Base-by-base conservation (phyloP, 2,113 vertebrate species). In the Globicephala melas region DNA sequence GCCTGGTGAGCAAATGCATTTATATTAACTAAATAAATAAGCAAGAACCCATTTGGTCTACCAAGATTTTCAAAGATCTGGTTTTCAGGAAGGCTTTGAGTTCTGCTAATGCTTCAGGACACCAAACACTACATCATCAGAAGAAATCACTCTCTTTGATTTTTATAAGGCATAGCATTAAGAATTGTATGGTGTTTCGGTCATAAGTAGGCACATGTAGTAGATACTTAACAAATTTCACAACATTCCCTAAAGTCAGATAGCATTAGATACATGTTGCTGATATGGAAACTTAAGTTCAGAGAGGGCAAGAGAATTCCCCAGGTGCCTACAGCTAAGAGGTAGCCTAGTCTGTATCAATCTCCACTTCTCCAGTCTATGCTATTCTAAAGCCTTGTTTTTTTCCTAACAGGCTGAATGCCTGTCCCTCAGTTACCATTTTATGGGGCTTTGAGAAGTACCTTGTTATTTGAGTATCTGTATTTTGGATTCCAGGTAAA, bases 11-110 rank as follows among this genome's bases (percentile, higher is more conserved):
- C 36, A 84, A 65, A 65, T 90, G 86, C 60, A 67, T 91, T 84
- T 77, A 31, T 81, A 74, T 65, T 80, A 96, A 83, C 58, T 94
- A 70, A 91, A 92, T 36, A 91, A 97, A 92, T 36, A 91, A 97
- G 65, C 28, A 79, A 94, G 44, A 62, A 20, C 26, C 58, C 65
- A 71, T n/a, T 80, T 79, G 26, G n/a, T 84, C 38, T n/a, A 70
- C 84, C 41, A 81, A 68, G 31, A 23, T 76, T 89, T 38, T 38
- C 23, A 36, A 91, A 79, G 44, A 55, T 50, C 26, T 47, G 21
- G 28, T 44, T 92, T 70, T 96, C 70, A 38, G 77, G 71, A 89
- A 96, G 55, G 1, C 20, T 70, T 36, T 74, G 83, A 23, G 15
- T 70, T 89, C 92, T 89, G n/a, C 50, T 63, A 89, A 92, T 73